Percentiles rank a stretch among this genome's conserved stretches.
Conservation (phyloP, 2,888 invertebrate genomes). For the Thereva nobilitata region DNA sequence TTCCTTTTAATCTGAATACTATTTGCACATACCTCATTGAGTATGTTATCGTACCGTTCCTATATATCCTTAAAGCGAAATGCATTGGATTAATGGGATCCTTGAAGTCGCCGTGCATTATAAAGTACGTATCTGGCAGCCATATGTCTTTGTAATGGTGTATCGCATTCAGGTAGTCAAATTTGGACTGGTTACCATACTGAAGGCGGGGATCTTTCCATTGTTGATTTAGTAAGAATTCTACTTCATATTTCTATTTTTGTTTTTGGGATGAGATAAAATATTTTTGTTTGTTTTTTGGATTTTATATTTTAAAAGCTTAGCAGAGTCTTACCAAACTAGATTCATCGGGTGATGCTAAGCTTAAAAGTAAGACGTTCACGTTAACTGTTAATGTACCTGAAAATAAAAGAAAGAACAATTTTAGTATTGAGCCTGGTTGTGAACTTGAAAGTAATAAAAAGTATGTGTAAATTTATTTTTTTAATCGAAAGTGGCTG, state of each 20-base stretch:
- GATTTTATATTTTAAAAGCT: constrained; percentile 2
- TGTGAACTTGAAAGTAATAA: background rate
- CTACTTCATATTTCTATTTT: constrained; percentile 91
- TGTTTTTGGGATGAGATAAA: constrained; percentile 46
- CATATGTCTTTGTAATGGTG: constrained; percentile 91
- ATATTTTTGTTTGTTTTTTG: constrained; percentile 6
- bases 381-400: constrained; percentile 92
- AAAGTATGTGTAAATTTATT: background rate
- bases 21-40: constrained; percentile 74
- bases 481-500: background rate
- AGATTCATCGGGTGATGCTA: constrained; percentile 95
- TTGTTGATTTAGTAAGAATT: constrained; percentile 90
- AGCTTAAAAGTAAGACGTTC: constrained; percentile 88
- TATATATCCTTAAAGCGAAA: constrained; percentile 88
- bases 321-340: constrained; percentile 76
- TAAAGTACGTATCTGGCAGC: constrained; percentile 94
- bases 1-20: no score
- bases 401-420: constrained; percentile 62
- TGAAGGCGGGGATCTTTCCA: constrained; percentile 90
- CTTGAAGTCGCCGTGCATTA: constrained; percentile 96
- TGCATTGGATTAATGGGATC: constrained; percentile 91
- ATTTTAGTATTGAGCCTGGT: background rate
- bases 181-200: constrained; percentile 85
- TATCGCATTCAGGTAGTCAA: constrained; percentile 88
- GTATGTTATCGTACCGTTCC: constrained; percentile 92